These are phyloP conservation scores for Thalassoma bifasciatum DNA, from an alignment of 2,113 vertebrate genomes.

Conservation along the genomic window DNA sequence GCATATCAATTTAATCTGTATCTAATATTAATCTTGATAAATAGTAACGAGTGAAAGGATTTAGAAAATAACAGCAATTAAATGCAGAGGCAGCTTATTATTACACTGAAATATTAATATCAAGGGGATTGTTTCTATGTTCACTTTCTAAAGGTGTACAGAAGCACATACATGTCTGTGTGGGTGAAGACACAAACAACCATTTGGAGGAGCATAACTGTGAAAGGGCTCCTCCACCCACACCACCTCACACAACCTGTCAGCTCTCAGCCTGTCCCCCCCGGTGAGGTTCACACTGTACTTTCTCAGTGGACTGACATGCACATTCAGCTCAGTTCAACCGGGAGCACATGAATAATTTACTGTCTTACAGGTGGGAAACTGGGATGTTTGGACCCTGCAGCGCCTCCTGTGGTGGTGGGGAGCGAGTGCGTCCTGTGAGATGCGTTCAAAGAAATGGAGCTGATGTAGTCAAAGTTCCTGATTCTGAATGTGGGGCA, in stretches of 20 bases:
- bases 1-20: no score
- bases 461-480: conserved; percentile 27
- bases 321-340: not conserved
- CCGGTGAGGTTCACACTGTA: conserved; percentile 67
- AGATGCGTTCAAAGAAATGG: conserved; percentile 74
- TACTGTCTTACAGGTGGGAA: conserved; percentile 76
- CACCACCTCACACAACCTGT: conserved; percentile 76
- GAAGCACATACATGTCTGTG: conserved; percentile 81
- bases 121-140: not conserved
- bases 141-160: conserved; percentile 79
- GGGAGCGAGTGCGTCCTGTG: conserved; percentile 71
- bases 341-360: conserved; percentile 5
- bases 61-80: no score
- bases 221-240: conserved; percentile 55
- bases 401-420: conserved; percentile 78
- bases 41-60: no score
- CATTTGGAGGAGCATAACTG: conserved; percentile 80
- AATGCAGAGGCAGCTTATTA: no score
- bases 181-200: conserved; percentile 74
- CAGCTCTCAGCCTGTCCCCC: conserved; percentile 82
- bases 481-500: conserved; percentile 47
- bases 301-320: not conserved
- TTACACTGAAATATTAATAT: not conserved
- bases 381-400: conserved; percentile 78
- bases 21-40: no score